A percentile compares a stretch with the other conserved stretches of the same genome.
Evolutionary conservation across 2,113 vertebrate species (phyloP).

Genomic region (Microcebus griseorufus): DNA sequence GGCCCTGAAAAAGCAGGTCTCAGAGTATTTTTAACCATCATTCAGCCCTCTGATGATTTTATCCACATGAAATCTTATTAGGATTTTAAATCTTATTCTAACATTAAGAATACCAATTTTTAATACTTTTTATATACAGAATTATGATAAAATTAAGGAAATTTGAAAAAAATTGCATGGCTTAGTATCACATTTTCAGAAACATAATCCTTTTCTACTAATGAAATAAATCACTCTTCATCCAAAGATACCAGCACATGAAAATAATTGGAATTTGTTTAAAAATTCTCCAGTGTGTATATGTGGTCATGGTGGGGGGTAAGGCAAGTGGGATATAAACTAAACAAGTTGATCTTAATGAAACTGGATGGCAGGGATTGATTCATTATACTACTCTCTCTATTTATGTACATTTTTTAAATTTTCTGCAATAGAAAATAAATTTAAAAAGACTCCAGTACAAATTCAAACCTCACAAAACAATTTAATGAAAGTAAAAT

Average conservation of each 20-base stretch:
- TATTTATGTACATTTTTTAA: background rate
- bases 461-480: conserved; percentile 24
- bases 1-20: background rate
- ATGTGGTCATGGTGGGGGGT: too few species aligned
- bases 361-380: background rate
- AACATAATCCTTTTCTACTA: background rate
- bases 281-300: background rate
- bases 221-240: background rate
- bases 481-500: background rate
- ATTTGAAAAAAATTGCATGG: background rate
- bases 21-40: background rate
- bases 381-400: conserved; percentile 1
- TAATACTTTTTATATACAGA: background rate
- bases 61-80: background rate
- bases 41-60: background rate
- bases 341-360: background rate
- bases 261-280: conserved; percentile 24
- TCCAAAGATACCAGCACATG: background rate
- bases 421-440: background rate
- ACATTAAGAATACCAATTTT: background rate
- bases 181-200: background rate
- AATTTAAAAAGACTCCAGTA: background rate
- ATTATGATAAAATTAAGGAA: conserved; percentile 20
- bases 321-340: background rate
- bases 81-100: background rate